These are phyloP conservation scores for Orchestia grillus DNA, from an alignment of 1,140 invertebrate genomes.

Conservation along the genomic window DNA sequence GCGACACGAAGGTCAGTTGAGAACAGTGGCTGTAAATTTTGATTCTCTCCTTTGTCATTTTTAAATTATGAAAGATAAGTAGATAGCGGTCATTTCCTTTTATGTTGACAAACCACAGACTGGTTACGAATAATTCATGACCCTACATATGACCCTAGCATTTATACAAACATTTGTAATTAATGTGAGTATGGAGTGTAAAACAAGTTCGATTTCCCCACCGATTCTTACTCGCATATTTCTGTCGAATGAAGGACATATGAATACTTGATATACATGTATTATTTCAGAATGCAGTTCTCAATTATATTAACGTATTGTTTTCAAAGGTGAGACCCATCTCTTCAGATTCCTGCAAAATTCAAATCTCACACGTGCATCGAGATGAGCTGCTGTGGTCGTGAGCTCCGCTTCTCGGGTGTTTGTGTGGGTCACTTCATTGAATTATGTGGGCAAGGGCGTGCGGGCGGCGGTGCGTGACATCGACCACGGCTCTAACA, in stretches of 20 bases:
- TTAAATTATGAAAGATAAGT: too few relatives aligned
- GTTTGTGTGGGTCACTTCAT: not conserved
- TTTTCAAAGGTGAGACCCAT: not conserved
- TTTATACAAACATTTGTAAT: too few relatives aligned
- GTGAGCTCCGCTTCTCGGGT: not conserved
- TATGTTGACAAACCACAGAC: not conserved
- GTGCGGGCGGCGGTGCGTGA: slow-evolving; percentile 11
- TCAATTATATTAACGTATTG: not conserved
- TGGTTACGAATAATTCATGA: not conserved
- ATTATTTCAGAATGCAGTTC: not conserved
- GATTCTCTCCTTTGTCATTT: too few relatives aligned
- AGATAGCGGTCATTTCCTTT: not conserved
- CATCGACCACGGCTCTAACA: not conserved
- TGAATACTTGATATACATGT: too few relatives aligned
- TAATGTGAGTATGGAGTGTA: not conserved
- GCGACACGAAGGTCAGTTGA: too few relatives aligned
- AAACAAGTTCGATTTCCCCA: not conserved
- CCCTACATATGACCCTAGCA: too few relatives aligned
- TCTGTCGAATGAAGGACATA: too few relatives aligned
- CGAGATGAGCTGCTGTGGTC: not conserved
- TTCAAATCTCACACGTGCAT: not conserved
- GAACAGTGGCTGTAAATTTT: too few relatives aligned
- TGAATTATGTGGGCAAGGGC: not conserved
- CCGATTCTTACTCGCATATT: too few relatives aligned
- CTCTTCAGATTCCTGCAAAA: not conserved